These are phyloP conservation scores for Mantis religiosa DNA, from an alignment of 2,888 invertebrate genomes.

Conservation along the genomic window DNA sequence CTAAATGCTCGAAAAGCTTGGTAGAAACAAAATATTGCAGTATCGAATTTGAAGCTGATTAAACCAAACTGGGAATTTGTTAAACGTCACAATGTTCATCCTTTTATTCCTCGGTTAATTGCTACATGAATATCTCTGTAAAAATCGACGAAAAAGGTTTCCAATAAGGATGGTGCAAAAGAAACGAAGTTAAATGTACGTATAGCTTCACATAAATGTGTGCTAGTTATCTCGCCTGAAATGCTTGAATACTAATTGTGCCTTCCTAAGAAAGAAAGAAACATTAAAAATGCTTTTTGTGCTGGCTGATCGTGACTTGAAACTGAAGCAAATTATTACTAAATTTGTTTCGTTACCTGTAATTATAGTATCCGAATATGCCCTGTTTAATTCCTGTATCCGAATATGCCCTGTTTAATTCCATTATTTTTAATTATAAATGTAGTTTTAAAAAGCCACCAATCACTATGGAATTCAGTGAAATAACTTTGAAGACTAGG, in stretches of 20 bases:
- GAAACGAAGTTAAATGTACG: not conserved
- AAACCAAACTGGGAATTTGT: not conserved
- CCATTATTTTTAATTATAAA: too few relatives aligned
- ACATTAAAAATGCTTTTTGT: not conserved
- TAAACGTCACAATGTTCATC: not conserved
- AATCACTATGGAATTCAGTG: too few relatives aligned
- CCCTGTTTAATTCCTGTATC: not conserved
- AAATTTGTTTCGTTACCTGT: not conserved
- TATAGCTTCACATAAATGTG: not conserved
- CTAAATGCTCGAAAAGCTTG: too few relatives aligned
- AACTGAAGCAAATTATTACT: not conserved
- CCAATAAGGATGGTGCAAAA: not conserved
- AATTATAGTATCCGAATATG: not conserved
- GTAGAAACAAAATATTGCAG: too few relatives aligned
- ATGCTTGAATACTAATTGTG: not conserved
- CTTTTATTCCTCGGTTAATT: not conserved
- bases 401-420: not conserved
- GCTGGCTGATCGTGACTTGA: not conserved
- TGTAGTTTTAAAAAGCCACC: too few relatives aligned
- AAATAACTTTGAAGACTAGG: too few relatives aligned
- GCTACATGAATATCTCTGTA: not conserved
- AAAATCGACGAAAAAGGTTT: not conserved
- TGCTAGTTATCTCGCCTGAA: not conserved
- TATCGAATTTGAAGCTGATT: too few relatives aligned
- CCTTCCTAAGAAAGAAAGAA: not conserved